phyloP scores from a whole-genome alignment of 2,797 vertebrate species.

The Aeoliscus strigatus region DNA sequence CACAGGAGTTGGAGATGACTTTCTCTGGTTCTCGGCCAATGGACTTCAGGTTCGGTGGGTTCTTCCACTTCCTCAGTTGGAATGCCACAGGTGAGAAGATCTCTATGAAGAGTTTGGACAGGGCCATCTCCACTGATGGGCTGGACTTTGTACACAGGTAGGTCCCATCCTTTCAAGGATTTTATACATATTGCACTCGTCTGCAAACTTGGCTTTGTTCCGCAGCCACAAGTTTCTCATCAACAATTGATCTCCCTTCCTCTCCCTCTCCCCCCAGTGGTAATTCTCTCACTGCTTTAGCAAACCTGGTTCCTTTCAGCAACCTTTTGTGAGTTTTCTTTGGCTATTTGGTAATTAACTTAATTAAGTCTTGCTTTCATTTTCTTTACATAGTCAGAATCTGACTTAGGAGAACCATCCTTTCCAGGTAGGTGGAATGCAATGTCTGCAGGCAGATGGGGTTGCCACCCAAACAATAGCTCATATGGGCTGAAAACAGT shows the following conservation, averaged over 20 bases:
- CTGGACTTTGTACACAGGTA: constrained; percentile 5
- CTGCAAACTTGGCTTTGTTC: background rate
- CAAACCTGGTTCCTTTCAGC: background rate
- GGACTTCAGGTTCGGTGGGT: background rate
- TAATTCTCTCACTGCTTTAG: background rate
- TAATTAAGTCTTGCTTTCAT: background rate
- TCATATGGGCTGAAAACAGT: background rate
- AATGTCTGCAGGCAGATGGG: background rate
- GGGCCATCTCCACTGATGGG: background rate
- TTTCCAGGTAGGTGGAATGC: background rate
- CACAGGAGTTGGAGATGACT: background rate
- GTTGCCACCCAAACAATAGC: constrained; percentile 1
- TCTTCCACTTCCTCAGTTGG: background rate
- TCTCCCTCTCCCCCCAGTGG: background rate
- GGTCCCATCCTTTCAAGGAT: background rate
- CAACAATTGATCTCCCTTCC: background rate
- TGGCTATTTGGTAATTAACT: background rate
- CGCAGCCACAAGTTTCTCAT: background rate
- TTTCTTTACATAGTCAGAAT: background rate
- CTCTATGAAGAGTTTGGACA: background rate
- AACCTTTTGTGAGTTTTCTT: background rate
- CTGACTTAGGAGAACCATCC: background rate
- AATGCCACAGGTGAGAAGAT: background rate
- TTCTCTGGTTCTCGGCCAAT: background rate
- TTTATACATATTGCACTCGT: background rate